These are phyloP conservation scores for Squalus acanthias DNA, from an alignment of 2,797 vertebrate genomes.

Conservation along the genomic window DNA sequence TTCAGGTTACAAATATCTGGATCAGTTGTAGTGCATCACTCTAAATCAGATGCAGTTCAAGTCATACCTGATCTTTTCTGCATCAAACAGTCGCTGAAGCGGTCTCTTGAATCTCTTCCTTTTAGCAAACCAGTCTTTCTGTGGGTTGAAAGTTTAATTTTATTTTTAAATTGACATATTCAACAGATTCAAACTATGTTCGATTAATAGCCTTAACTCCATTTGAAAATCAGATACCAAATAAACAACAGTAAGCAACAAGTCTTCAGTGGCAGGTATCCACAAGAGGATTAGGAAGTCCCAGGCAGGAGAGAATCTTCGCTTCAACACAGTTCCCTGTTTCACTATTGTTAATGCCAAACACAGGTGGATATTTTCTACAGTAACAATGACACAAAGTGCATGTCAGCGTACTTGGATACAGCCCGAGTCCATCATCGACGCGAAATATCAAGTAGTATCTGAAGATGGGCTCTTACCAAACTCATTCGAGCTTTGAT, in stretches of 20 bases:
- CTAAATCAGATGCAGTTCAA: not conserved
- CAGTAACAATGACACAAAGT: not conserved
- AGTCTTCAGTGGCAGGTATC: not conserved
- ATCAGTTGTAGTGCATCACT: not conserved
- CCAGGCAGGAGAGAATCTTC: not conserved
- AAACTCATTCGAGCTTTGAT: slow-evolving; percentile 93
- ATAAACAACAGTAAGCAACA: not conserved
- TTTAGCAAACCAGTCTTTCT: slow-evolving; percentile 96
- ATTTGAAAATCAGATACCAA: not conserved
- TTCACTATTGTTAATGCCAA: not conserved
- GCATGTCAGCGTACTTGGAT: not conserved
- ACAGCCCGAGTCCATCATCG: not conserved
- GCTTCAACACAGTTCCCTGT: not conserved
- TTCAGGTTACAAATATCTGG: not conserved
- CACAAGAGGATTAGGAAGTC: not conserved
- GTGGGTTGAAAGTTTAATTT: not conserved
- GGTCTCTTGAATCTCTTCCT: slow-evolving; percentile 90
- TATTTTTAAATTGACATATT: not conserved
- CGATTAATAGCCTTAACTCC: not conserved
- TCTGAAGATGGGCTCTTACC: slow-evolving; percentile 54
- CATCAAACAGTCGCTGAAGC: slow-evolving; percentile 82
- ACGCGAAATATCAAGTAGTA: not conserved
- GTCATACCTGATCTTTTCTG: slow-evolving; percentile 82
- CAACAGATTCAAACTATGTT: not conserved
- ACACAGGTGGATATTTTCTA: not conserved